Base-by-base conservation (phyloP, 2,113 vertebrate species). In the Megaceryle torquata region DNA sequence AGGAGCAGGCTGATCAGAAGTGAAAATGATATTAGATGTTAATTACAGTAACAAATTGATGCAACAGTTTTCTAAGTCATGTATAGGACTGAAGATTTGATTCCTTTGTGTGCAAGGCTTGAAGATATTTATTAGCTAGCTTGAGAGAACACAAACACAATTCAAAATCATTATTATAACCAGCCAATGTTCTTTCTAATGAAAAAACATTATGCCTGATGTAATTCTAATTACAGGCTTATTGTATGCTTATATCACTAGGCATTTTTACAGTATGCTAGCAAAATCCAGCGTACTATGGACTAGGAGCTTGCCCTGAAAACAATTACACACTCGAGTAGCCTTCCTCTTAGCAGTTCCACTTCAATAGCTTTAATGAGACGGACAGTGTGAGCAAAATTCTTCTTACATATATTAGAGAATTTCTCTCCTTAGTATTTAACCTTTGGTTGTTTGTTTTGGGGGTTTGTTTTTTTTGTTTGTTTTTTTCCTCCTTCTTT, bases 151-250 rank as follows among this genome's bases (percentile, higher is more conserved):
- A 83, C 33, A 78, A 39, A 44, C 60, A 76, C 29, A 15, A 19
- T 85, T 69, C 3, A 4, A 85, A 93, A 82, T 61, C 61, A 56
- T 84, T 71, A 70, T 77, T 88, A 76, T 50, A 95, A 87, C 37
- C 69, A 95, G 57, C 8, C 61, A 87, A 11, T 4, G 7, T 65
- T 84, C 72, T 69, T 48, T 61, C 70, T 92, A 95, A 97, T 85
- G 80, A 67, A 92, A 95, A 91, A 54, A 19, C 54, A 94, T 94
- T 91, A 91, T 93, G 57, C 50, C 41, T 82, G 77, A 78, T 95
- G 56, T 75, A 92, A 93, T 94, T 89, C 65, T 96, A 96, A 95
- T 96, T 94, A 87, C 41, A 91, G 83, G 75, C 86, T 82, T 88
- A 94, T 57, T 92, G 50, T 46, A 33, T 57, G 33, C 20, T 92